Evolutionary conservation across 92 coral and sea anemone species (phyloP), one percentile per base, ranked within the genome.

Genomic region (Siderastrea radians): DNA sequence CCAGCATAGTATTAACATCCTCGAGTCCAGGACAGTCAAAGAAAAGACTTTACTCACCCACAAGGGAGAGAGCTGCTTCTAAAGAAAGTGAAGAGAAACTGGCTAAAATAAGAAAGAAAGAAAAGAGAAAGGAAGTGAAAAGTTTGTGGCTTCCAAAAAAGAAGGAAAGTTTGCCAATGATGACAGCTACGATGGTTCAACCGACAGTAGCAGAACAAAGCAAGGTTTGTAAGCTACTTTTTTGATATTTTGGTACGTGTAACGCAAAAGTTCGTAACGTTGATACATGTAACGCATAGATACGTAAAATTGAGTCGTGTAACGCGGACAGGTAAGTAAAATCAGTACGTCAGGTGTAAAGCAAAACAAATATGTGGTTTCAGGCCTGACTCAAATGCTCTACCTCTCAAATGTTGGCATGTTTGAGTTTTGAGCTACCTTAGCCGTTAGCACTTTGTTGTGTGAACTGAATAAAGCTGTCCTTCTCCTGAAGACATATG

Each of bases 141-240:
- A 95, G 98, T 82, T 85, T 95, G 90, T 95, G 98, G 98, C 83
- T 93, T 49, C 98, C 96, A 38, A 93, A 95, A 71, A 88, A 95
- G 78, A 95, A 93, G 76, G 93, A 82, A 64, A 90, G 92, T 15
- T 69, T 95, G 53, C 94, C 98, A 2, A 91, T 90, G 44, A 86
- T 94, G 70, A 93, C 87, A 68, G 91, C 98, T 7, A 88, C 96
- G 3, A 74, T 95, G 62, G 98, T 95, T 49, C 98, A 95, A 83
- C 98, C 98, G 5, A 81, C 82, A 2, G 82, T 75, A 12, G 65
- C 65, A 3, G 82, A 75, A 17, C 72, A 65, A 16, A 52, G 64
- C 51, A 84, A 84, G 88, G 88, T 72, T 17, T 50, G 75, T 65
- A 49, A 60, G 10, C 3, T 75, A 7, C 13, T 14, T 11, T 19